Evolutionary conservation across 2,888 invertebrate genomes (phyloP).

Genomic region (Chirona hameri): DNA sequence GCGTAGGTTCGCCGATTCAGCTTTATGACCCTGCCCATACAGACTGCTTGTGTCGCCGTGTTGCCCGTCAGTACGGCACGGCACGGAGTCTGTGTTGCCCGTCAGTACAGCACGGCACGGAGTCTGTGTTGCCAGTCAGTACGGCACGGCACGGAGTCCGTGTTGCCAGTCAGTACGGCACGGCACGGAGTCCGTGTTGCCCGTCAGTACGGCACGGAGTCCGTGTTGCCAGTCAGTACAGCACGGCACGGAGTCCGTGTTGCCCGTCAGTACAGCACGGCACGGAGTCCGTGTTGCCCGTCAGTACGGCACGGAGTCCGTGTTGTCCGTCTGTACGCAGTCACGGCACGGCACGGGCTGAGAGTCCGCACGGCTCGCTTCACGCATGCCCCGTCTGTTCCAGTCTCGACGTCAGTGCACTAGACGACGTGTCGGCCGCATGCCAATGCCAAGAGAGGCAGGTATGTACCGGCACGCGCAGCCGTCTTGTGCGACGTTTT

Average conservation of each 20-base stretch:
- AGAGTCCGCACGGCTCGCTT: background rate
- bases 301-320: no score
- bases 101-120: no score
- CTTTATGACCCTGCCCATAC: background rate
- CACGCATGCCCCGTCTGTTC: background rate
- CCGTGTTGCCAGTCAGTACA: background rate
- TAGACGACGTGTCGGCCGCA: background rate
- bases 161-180: no score
- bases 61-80: background rate
- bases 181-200: no score
- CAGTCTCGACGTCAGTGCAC: background rate
- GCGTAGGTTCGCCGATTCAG: no score
- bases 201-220: no score
- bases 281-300: no score
- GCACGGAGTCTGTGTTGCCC: background rate
- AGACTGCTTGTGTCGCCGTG: background rate
- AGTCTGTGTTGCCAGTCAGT: no score
- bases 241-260: background rate
- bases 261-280: no score
- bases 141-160: no score
- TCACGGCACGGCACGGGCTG: background rate
- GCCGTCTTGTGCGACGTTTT: no score
- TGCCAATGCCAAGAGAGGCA: background rate
- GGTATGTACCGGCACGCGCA: background rate
- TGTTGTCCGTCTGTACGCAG: no score